These are phyloP conservation scores for Xiphophorus hellerii DNA, from an alignment of 2,113 vertebrate species.

Conservation along the genomic window DNA sequence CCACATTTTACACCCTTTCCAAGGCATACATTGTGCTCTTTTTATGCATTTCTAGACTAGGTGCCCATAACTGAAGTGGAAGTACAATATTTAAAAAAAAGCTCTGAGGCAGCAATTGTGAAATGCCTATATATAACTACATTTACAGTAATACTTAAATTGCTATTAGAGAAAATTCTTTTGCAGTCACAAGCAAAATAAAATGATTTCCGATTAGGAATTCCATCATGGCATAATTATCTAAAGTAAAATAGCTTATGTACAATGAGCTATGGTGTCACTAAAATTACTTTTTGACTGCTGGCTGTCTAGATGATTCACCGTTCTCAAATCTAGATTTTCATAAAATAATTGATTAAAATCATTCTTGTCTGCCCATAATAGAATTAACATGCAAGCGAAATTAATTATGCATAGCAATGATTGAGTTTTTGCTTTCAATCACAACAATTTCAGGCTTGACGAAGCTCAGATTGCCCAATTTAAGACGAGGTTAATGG, in stretches of 20 bases:
- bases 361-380: constrained; percentile 63
- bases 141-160: constrained; percentile 14
- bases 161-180: constrained; percentile 6
- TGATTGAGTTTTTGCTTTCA: constrained; percentile 80
- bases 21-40: too few relatives aligned
- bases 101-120: not conserved
- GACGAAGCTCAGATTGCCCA: constrained; percentile 79
- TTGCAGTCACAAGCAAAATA: not conserved
- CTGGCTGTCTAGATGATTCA: constrained; percentile 14
- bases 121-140: constrained; percentile 1
- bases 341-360: constrained; percentile 58
- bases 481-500: constrained; percentile 81
- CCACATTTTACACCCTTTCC: too few relatives aligned
- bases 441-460: constrained; percentile 84
- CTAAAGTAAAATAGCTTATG: constrained; percentile 16
- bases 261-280: constrained; percentile 29
- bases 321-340: constrained; percentile 48
- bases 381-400: constrained; percentile 74
- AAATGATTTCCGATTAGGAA: constrained; percentile 2
- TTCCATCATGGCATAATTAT: constrained; percentile 32
- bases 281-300: constrained; percentile 27
- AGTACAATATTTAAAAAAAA: not conserved
- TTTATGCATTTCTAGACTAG: too few relatives aligned
- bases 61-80: not conserved
- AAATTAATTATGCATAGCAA: constrained; percentile 78